Conservation (phyloP, 2,113 vertebrate species). For the Pachypanchax playfairii region DNA sequence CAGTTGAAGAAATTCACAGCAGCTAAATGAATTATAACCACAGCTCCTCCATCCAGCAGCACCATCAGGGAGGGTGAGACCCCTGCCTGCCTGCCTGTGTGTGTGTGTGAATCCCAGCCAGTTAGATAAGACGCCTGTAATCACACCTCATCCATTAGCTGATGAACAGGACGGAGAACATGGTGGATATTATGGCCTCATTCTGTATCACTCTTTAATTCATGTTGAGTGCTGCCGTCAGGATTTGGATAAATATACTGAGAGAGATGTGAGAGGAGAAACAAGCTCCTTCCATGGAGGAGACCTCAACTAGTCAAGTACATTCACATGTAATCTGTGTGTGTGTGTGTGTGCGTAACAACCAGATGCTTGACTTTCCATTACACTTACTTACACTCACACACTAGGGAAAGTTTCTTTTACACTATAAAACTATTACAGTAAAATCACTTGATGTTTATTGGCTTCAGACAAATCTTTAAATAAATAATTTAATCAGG, state of each 20-base stretch:
- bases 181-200: slow-evolving; percentile 41
- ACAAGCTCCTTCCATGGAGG: slow-evolving; percentile 25
- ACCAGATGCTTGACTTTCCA: slow-evolving; percentile 75
- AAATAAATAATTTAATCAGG: too few relatives aligned
- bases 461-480: too few relatives aligned
- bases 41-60: slow-evolving; percentile 66
- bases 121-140: slow-evolving; percentile 17
- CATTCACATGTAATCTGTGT: slow-evolving; percentile 32
- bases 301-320: slow-evolving; percentile 31
- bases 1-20: slow-evolving; percentile 36
- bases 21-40: slow-evolving; percentile 52
- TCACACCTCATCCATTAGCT: slow-evolving; percentile 66
- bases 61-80: slow-evolving; percentile 54
- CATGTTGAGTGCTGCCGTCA: slow-evolving; percentile 53
- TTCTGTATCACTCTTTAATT: slow-evolving; percentile 56
- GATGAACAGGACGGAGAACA: slow-evolving; percentile 16
- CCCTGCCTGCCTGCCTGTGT: slow-evolving; percentile 45
- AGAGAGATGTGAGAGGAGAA: slow-evolving; percentile 45
- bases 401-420: slow-evolving; percentile 40
- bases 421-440: slow-evolving; percentile 13
- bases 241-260: slow-evolving; percentile 45
- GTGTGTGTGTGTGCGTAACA: slow-evolving; percentile 41
- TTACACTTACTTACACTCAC: slow-evolving; percentile 60
- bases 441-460: not conserved
- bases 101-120: slow-evolving; percentile 28